Conservation (phyloP, 1,140 invertebrate species). For the Zaprionus ghesquierei region DNA sequence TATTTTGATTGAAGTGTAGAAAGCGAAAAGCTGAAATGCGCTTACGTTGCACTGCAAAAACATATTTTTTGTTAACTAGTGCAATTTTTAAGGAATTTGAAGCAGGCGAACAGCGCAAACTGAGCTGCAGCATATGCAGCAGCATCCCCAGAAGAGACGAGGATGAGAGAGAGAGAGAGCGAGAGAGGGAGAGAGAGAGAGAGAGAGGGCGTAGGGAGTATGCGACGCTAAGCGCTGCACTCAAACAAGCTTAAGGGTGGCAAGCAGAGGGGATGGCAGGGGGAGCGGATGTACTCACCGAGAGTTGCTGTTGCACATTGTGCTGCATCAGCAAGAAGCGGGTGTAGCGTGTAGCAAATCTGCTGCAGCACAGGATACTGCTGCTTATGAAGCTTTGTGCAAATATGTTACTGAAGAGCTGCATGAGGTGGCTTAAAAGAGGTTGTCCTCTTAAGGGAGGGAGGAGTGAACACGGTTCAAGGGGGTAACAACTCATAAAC, state of each 20-base stretch:
- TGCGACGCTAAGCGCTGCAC: conserved; percentile 64
- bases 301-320: conserved; percentile 34
- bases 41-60: conserved; percentile 19
- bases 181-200: not conserved
- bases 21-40: not conserved
- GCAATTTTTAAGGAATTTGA: conserved; percentile 56
- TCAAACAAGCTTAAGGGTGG: conserved; percentile 57
- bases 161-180: not conserved
- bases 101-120: conserved; percentile 25
- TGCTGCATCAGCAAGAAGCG: conserved; percentile 57
- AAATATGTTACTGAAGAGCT: conserved; percentile 55
- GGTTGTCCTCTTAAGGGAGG: not conserved
- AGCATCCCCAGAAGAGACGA: too few relatives aligned
- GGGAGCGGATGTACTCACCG: not conserved
- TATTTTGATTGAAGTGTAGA: not conserved
- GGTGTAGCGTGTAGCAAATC: too few relatives aligned
- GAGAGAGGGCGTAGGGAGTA: not conserved
- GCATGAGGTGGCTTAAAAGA: not conserved
- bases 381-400: conserved; percentile 65
- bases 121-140: conserved; percentile 63
- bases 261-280: not conserved
- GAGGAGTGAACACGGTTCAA: not conserved
- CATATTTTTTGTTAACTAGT: conserved; percentile 55
- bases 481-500: conserved; percentile 36
- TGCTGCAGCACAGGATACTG: not conserved